These are phyloP conservation scores for Sweltsa coloradensis DNA, from an alignment of 1,140 invertebrate genomes.

Conservation along the genomic window DNA sequence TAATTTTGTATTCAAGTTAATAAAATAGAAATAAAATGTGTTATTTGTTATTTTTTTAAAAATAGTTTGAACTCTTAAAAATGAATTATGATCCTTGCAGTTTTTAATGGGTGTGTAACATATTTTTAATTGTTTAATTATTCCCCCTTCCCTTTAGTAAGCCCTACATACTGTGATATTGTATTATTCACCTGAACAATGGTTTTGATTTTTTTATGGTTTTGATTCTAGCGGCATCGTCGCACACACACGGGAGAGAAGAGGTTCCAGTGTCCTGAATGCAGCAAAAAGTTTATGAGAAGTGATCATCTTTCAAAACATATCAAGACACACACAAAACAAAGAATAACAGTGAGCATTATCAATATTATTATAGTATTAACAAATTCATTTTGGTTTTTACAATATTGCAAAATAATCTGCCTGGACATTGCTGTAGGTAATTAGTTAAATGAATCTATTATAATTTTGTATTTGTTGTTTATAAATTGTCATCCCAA, in stretches of 20 bases:
- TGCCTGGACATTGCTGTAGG: no score
- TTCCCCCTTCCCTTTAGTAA: no score
- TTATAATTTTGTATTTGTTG: neutral
- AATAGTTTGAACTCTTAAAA: no score
- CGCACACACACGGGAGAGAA: slow-evolving; percentile 87
- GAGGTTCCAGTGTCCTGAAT: slow-evolving; percentile 68
- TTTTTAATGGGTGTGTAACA: no score
- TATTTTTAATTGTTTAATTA: no score
- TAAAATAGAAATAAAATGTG: no score
- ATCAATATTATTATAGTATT: neutral
- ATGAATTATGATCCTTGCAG: no score
- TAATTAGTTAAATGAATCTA: neutral
- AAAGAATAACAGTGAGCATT: slow-evolving; percentile 43
- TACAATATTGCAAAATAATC: neutral
- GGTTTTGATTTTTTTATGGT: no score
- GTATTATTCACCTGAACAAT: no score
- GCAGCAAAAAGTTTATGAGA: slow-evolving; percentile 78
- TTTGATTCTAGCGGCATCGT: slow-evolving; percentile 70
- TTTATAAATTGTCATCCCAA: neutral
- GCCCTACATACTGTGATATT: no score
- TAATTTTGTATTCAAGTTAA: no score
- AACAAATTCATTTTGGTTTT: neutral
- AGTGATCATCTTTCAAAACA: slow-evolving; percentile 81
- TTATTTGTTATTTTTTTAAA: no score
- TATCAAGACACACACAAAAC: slow-evolving; percentile 72